A percentile compares a stretch with the other conserved stretches of the same genome.
Conservation (phyloP, 2,113 vertebrate species). For the Alaudala cheleensis region DNA sequence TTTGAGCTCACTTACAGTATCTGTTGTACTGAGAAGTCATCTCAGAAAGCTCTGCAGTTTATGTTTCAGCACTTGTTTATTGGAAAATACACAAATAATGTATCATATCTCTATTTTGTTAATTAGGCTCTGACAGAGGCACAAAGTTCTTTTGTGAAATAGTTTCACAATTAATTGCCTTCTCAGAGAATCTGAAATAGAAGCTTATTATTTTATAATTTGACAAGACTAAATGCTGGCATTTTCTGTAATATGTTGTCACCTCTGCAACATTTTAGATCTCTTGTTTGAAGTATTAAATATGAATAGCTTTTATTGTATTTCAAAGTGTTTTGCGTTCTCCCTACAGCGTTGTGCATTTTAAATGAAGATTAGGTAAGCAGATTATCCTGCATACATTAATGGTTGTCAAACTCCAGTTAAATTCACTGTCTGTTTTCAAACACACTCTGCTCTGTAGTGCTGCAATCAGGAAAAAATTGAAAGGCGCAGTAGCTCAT, state of each 20-base stretch:
- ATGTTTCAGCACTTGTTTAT: not conserved
- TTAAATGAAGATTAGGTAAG: conserved; percentile 28
- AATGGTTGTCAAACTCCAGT: not conserved
- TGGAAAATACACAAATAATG: not conserved
- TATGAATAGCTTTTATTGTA: conserved; percentile 26
- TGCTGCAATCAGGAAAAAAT: not conserved
- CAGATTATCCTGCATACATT: not conserved
- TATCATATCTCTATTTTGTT: not conserved
- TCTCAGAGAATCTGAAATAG: conserved; percentile 4
- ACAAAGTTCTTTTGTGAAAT: not conserved
- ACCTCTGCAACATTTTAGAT: conserved; percentile 5
- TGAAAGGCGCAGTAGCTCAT: not conserved
- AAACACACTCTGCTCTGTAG: not conserved
- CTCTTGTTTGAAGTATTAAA: conserved; percentile 39
- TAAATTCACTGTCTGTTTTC: not conserved
- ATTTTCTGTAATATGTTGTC: conserved; percentile 21
- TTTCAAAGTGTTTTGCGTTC: conserved; percentile 3
- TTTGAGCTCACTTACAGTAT: not conserved
- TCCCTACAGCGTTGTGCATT: not conserved
- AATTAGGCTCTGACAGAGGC: conserved; percentile 1
- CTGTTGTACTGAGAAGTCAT: not conserved
- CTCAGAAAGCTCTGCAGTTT: not conserved
- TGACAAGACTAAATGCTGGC: conserved; percentile 7
- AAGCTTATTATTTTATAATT: conserved; percentile 39
- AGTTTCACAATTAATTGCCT: conserved; percentile 34